phyloP scores from a whole-genome alignment of 2,797 vertebrate genomes.

The Lepilemur ruficaudatus region DNA sequence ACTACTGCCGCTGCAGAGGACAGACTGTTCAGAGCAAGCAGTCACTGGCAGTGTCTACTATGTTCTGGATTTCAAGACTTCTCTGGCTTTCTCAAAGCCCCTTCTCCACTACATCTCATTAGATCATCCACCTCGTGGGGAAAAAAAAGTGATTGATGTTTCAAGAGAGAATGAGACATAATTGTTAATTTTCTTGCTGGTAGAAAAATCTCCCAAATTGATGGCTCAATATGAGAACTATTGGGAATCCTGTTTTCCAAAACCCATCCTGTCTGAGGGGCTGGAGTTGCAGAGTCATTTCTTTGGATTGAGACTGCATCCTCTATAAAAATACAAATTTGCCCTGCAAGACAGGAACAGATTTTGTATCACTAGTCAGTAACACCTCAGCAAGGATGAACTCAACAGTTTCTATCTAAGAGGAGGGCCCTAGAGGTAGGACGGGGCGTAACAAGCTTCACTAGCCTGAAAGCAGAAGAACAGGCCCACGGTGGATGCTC shows the following conservation, averaged over 20 bases:
- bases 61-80: background rate
- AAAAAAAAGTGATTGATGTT: background rate
- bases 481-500: too few relatives aligned
- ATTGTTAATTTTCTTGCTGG: background rate
- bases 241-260: background rate
- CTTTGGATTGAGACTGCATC: background rate
- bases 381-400: background rate
- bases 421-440: too few relatives aligned
- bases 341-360: background rate
- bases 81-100: background rate
- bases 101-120: background rate
- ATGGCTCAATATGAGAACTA: background rate
- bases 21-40: background rate
- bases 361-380: background rate
- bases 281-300: background rate
- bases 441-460: background rate
- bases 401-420: background rate
- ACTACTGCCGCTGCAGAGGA: background rate
- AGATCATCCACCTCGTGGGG: background rate
- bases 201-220: background rate
- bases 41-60: background rate
- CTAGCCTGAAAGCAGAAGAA: background rate
- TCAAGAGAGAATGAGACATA: background rate
- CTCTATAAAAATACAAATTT: background rate
- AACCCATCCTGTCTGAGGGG: background rate